Conservation (phyloP, 2,888 invertebrate genomes). For the Agrochola circellaris region DNA sequence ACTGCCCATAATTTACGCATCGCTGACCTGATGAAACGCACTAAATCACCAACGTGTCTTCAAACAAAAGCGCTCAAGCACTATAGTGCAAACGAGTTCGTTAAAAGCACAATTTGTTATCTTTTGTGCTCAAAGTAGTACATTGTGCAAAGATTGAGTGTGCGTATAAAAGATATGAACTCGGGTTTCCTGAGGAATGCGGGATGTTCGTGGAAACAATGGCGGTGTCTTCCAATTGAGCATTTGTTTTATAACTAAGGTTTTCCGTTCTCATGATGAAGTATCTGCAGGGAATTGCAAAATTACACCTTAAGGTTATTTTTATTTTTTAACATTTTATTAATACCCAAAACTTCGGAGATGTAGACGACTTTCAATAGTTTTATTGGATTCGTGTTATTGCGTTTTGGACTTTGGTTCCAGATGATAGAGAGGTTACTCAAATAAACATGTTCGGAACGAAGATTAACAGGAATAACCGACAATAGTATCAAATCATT, state of each 20-base stretch:
- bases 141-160: slow-evolving; percentile 62
- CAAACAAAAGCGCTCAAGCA: slow-evolving; percentile 65
- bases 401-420: background rate
- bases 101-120: slow-evolving; percentile 71
- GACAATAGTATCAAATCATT: background rate
- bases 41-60: slow-evolving; percentile 57
- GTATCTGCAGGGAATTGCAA: background rate
- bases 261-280: background rate
- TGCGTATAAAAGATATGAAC: slow-evolving; percentile 59
- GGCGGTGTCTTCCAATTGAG: background rate
- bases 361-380: background rate
- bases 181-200: slow-evolving; percentile 23
- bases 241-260: background rate
- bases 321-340: too few relatives aligned
- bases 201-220: slow-evolving; percentile 33
- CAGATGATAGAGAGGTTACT: background rate
- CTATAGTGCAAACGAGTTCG: slow-evolving; percentile 61
- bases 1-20: slow-evolving; percentile 59
- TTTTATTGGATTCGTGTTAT: too few relatives aligned
- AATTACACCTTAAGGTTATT: background rate
- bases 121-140: slow-evolving; percentile 61
- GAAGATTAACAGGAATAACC: background rate
- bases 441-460: background rate
- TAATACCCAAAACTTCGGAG: background rate
- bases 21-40: slow-evolving; percentile 57